A percentile compares a stretch with the other conserved stretches of the same genome.
phyloP scores from a whole-genome alignment of 2,888 invertebrate species.

The Macaria liturata region DNA sequence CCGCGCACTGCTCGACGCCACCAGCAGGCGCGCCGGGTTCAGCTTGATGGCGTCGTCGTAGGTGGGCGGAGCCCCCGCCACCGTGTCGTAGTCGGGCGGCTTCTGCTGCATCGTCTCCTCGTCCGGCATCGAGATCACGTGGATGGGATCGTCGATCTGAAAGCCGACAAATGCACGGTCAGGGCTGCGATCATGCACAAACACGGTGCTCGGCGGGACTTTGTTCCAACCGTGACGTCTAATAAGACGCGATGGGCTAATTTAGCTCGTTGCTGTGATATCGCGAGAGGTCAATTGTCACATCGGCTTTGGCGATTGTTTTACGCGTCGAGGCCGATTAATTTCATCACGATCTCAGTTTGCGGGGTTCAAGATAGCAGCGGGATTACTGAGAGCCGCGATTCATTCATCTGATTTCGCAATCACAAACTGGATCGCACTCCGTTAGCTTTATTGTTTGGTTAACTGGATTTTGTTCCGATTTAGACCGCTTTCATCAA shows the following conservation, averaged over 20 bases:
- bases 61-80: slow-evolving; percentile 87
- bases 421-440: slow-evolving; percentile 24
- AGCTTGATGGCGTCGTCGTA: slow-evolving; percentile 89
- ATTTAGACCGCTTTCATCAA: slow-evolving; percentile 15
- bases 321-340: slow-evolving; percentile 36
- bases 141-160: slow-evolving; percentile 86
- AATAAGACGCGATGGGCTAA: slow-evolving; percentile 30
- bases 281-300: slow-evolving; percentile 31
- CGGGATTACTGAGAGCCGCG: slow-evolving; percentile 21
- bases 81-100: slow-evolving; percentile 88
- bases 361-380: slow-evolving; percentile 27
- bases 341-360: slow-evolving; percentile 33
- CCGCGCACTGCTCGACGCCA: slow-evolving; percentile 62
- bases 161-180: slow-evolving; percentile 41
- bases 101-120: slow-evolving; percentile 85
- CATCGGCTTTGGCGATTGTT: slow-evolving; percentile 35
- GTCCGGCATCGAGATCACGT: slow-evolving; percentile 85
- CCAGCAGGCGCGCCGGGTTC: slow-evolving; percentile 83
- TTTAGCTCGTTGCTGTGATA: slow-evolving; percentile 35
- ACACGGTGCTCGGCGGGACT: slow-evolving; percentile 16
- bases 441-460: slow-evolving; percentile 24
- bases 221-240: slow-evolving; percentile 22
- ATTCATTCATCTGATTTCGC: slow-evolving; percentile 27
- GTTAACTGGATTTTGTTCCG: slow-evolving; percentile 17
- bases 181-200: slow-evolving; percentile 19